These are phyloP conservation scores for mouse (Mus musculus) DNA, from an alignment of 2,113 vertebrate genomes.

Conservation along the genomic window GRCm39 chr9:19229501-19230000, in stretches of 20 bases:
- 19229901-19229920: background rate
- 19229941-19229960: background rate
- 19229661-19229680: background rate
- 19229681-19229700: background rate
- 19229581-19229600: too few relatives aligned
- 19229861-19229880: background rate
- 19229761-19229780: background rate
- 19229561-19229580: too few relatives aligned
- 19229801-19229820: background rate
- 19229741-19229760: fast-evolving
- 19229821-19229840: background rate
- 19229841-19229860: background rate
- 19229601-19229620: too few relatives aligned
- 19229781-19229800: background rate
- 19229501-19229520: too few relatives aligned
- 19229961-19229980: background rate
- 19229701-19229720: background rate
- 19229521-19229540: too few relatives aligned
- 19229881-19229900: background rate
- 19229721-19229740: background rate
- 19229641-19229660: background rate
- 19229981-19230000: background rate
- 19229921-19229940: background rate
- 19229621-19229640: background rate
- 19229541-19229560: too few relatives aligned